Conservation (phyloP, 2,797 vertebrate species). For the Microctenopoma steveboyesi region DNA sequence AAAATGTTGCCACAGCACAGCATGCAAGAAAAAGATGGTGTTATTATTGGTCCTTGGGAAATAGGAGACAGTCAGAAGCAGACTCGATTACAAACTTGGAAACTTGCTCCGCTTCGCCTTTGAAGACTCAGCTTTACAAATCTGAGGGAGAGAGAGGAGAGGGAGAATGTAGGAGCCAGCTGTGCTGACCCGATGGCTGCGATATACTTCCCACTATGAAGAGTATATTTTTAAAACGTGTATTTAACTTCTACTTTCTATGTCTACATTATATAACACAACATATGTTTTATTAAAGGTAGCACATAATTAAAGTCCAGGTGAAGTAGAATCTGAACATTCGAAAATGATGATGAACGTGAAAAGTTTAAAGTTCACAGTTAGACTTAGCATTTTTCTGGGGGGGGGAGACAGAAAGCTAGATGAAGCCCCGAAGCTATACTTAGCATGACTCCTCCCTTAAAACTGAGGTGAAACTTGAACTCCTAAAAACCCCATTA, state of each 20-base stretch:
- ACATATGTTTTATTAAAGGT: background rate
- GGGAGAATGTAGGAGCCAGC: constrained; percentile 10
- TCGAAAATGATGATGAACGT: too few relatives aligned
- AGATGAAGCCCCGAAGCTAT: too few relatives aligned
- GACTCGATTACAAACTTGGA: constrained; percentile 65
- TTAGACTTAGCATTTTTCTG: too few relatives aligned
- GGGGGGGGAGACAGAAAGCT: too few relatives aligned
- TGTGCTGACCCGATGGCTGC: constrained; percentile 17
- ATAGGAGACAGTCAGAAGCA: constrained; percentile 56
- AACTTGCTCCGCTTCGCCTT: constrained; percentile 45
- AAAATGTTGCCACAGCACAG: constrained; percentile 60
- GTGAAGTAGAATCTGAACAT: too few relatives aligned
- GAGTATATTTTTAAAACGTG: background rate
- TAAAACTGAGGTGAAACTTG: too few relatives aligned
- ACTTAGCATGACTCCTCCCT: too few relatives aligned
- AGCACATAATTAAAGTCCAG: background rate
- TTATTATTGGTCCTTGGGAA: constrained; percentile 65
- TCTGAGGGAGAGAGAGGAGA: constrained; percentile 18
- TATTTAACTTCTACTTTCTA: background rate
- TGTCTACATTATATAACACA: background rate
- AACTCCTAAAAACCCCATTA: too few relatives aligned
- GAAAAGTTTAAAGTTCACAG: too few relatives aligned
- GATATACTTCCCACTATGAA: constrained; percentile 11
- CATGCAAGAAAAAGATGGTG: constrained; percentile 48
- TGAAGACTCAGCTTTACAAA: constrained; percentile 54